Conservation (phyloP, 2,888 invertebrate species). For the Ornithoptera alexandrae region DNA sequence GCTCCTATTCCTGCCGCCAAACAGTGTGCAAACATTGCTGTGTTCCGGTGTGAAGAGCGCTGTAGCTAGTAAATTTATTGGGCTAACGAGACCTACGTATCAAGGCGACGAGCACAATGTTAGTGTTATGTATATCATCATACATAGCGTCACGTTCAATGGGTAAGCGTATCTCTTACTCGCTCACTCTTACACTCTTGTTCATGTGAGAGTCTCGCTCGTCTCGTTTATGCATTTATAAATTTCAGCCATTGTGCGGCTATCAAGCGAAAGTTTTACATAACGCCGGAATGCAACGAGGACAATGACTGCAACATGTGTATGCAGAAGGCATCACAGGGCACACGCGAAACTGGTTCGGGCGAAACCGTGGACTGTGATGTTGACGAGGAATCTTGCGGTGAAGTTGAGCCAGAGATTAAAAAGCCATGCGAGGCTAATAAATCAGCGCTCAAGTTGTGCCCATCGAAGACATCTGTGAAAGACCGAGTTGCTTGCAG, state of each 20-base stretch:
- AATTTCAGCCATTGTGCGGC: conserved; percentile 4
- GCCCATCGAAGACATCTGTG: background rate
- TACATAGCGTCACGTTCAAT: too few relatives aligned
- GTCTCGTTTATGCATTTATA: background rate
- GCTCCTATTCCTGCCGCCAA: too few relatives aligned
- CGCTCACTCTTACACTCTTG: too few relatives aligned
- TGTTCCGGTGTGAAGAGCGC: too few relatives aligned
- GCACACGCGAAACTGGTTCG: conserved; percentile 5
- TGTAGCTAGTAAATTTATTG: too few relatives aligned
- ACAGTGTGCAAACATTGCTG: too few relatives aligned
- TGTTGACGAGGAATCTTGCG: background rate
- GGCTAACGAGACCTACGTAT: too few relatives aligned
- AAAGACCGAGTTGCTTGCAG: conserved; percentile 3
- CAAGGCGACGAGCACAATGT: too few relatives aligned
- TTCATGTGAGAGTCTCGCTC: too few relatives aligned
- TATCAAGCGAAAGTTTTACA: background rate
- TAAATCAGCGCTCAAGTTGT: background rate
- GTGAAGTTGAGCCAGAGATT: background rate
- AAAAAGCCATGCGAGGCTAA: background rate
- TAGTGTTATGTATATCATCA: too few relatives aligned
- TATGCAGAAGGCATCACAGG: conserved; percentile 7
- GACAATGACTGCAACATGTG: conserved; percentile 15
- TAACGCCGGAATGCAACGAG: background rate
- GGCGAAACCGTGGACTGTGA: conserved; percentile 2
- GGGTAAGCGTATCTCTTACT: too few relatives aligned